Percentiles rank a stretch among this genome's conserved stretches.
Evolutionary conservation across 1,140 invertebrate species (phyloP).

Genomic region (Temnothorax curvispinosus): DNA sequence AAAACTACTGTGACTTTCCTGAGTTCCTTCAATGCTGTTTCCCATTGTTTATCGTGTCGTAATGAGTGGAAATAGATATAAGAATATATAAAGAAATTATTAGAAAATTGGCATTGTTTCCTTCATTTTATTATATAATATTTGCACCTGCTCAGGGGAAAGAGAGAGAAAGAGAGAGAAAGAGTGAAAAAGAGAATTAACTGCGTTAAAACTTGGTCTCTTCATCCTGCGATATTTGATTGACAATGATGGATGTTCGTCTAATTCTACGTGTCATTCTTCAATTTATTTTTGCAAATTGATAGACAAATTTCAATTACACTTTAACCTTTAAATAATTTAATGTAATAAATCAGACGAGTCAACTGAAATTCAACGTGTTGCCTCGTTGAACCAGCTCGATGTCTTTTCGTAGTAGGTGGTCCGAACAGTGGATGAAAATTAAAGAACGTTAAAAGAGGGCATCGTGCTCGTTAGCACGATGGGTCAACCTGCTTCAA

Average conservation of each 20-base stretch:
- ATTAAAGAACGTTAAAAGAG: constrained; percentile 27
- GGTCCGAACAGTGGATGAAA: constrained; percentile 41
- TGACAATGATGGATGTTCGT: background rate
- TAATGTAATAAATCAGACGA: background rate
- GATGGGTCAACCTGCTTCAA: constrained; percentile 25
- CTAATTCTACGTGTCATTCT: background rate
- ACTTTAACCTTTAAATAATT: background rate
- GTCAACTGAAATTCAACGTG: background rate
- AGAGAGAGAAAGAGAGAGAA: background rate
- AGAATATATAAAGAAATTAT: background rate
- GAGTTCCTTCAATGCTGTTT: background rate
- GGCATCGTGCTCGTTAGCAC: constrained; percentile 48
- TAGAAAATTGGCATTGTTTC: background rate
- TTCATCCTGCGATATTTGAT: background rate
- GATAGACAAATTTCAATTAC: background rate
- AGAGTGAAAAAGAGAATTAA: background rate
- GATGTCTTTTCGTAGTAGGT: constrained; percentile 48
- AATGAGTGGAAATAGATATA: background rate
- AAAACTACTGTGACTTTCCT: background rate
- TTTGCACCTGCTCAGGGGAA: background rate
- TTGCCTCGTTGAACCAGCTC: constrained; percentile 11
- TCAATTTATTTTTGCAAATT: background rate
- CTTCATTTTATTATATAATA: background rate
- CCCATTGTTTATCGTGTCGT: background rate
- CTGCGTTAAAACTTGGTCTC: background rate